These are phyloP conservation scores for Caloenas nicobarica DNA, from an alignment of 2,113 vertebrate genomes.

Conservation along the genomic window DNA sequence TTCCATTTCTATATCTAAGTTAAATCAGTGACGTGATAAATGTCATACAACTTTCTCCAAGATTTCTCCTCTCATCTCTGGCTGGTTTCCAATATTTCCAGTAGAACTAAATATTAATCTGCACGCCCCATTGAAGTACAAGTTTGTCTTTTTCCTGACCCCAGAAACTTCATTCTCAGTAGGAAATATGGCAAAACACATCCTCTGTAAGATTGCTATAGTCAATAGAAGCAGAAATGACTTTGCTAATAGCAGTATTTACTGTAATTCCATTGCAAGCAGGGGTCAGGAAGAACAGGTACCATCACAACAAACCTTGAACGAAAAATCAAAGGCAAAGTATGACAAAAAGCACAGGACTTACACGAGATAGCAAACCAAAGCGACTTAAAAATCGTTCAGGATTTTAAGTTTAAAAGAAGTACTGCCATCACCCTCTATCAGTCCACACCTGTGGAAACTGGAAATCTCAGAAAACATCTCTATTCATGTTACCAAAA, in stretches of 20 bases:
- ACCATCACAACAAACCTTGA: not conserved
- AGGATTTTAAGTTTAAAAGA: not conserved
- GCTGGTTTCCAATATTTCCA: not conserved
- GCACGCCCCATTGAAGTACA: fast-evolving
- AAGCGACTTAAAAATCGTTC: not conserved
- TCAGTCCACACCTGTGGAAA: not conserved
- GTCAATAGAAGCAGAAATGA: not conserved
- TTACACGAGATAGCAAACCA: not conserved
- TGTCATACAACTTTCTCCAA: not conserved
- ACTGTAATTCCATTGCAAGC: not conserved
- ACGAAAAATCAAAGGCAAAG: not conserved
- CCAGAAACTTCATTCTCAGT: not conserved
- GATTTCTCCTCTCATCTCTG: not conserved
- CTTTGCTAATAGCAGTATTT: not conserved
- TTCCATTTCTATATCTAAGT: not conserved
- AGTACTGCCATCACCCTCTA: not conserved
- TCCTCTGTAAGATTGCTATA: not conserved
- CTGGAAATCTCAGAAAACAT: not conserved
- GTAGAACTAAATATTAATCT: not conserved
- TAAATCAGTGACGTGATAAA: not conserved
- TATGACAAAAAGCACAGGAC: not conserved
- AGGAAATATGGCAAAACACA: not conserved
- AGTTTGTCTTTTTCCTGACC: not conserved
- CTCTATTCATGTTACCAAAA: fast-evolving
- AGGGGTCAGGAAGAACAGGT: not conserved